phyloP scores from a whole-genome alignment of 2,797 vertebrate genomes.

The Bradypodion ventrale region DNA sequence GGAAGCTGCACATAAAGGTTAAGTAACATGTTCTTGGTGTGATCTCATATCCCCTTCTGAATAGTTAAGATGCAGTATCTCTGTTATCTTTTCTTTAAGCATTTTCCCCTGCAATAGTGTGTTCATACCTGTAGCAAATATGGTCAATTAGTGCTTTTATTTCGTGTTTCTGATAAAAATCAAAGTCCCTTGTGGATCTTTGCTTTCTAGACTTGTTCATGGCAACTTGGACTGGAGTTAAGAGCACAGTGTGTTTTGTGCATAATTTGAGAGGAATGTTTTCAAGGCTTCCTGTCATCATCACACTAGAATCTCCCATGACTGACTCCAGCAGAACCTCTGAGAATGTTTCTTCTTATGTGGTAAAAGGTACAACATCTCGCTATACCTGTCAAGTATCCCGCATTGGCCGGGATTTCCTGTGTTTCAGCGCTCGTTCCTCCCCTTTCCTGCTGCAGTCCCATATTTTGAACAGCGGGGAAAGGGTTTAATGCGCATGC shows the following conservation, averaged over 20 bases:
- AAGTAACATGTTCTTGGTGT: not conserved
- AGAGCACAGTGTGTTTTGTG: not conserved
- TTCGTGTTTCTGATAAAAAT: not conserved
- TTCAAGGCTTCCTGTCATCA: not conserved
- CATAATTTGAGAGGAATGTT: not conserved
- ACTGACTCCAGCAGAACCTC: not conserved
- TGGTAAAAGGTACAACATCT: not conserved
- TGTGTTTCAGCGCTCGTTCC: too few species aligned
- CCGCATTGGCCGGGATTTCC: too few species aligned
- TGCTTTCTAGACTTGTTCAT: accelerated
- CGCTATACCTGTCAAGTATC: too few species aligned
- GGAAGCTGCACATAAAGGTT: not conserved
- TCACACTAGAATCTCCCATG: not conserved
- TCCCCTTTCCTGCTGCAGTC: too few species aligned
- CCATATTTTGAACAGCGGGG: too few species aligned
- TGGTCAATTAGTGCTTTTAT: not conserved
- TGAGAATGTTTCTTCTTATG: not conserved
- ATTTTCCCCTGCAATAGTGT: not conserved
- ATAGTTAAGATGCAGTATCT: not conserved
- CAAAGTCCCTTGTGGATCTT: not conserved
- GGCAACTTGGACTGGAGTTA: too few species aligned
- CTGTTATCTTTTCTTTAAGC: not conserved
- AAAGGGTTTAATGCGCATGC: too few species aligned
- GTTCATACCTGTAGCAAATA: accelerated
- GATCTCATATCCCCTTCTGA: not conserved